Evolutionary conservation across 2,113 vertebrate species (phyloP).

Genomic region (Tyrannus savana): DNA sequence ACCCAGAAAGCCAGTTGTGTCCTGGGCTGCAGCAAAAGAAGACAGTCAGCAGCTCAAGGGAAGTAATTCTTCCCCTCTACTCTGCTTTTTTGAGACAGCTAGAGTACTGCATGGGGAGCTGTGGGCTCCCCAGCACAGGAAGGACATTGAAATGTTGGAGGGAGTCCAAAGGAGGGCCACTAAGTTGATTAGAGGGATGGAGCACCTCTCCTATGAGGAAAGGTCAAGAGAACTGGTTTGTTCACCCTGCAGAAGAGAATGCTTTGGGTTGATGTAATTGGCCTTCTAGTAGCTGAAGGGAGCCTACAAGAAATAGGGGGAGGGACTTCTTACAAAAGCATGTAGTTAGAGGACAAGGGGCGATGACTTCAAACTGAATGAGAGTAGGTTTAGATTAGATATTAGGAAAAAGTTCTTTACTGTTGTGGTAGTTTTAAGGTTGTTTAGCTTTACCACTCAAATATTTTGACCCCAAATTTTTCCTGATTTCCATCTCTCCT

Average conservation of each 20-base stretch:
- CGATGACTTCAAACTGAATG: background rate
- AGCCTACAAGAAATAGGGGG: background rate
- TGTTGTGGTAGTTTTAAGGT: no score
- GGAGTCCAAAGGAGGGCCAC: background rate
- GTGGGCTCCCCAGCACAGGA: background rate
- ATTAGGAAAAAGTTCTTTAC: background rate
- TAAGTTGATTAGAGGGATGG: background rate
- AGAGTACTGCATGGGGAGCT: background rate
- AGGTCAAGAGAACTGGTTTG: background rate
- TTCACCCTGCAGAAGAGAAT: background rate
- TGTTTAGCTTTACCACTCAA: background rate
- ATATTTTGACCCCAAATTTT: background rate
- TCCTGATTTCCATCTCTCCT: background rate
- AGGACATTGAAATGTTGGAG: background rate
- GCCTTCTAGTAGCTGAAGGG: background rate
- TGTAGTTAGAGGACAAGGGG: background rate
- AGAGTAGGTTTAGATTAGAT: background rate
- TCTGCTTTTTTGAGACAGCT: background rate
- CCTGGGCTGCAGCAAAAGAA: background rate
- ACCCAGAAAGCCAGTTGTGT: background rate
- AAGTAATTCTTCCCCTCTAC: background rate
- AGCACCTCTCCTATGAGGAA: background rate
- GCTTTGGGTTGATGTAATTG: background rate
- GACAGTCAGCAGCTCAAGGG: accelerated
- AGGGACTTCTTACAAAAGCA: background rate